phyloP scores from a whole-genome alignment of 2,113 vertebrate genomes.

The Perognathus longimembris region DNA sequence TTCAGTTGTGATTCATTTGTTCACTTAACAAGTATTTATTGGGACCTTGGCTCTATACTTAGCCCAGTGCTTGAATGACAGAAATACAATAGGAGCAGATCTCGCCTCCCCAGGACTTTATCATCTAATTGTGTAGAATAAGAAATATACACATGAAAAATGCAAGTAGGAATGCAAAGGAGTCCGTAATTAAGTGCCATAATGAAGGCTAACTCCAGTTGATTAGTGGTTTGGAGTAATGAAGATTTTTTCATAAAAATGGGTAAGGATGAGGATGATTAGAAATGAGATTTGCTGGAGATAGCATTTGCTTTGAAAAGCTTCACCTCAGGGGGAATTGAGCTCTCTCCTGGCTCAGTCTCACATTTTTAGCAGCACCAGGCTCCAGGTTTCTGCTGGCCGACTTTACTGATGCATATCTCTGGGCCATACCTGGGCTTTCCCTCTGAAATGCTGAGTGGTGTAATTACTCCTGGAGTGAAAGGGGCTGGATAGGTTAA shows the following conservation, averaged over 20 bases:
- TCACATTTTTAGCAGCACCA: not conserved
- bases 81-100: constrained; percentile 59
- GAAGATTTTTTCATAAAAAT: constrained; percentile 79
- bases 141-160: constrained; percentile 70
- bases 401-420: constrained; percentile 76
- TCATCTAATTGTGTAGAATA: constrained; percentile 59
- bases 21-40: constrained; percentile 60
- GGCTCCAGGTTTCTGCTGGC: constrained; percentile 71
- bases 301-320: constrained; percentile 77
- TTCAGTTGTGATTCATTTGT: constrained; percentile 52
- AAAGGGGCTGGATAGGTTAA: constrained; percentile 48
- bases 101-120: constrained; percentile 62
- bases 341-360: constrained; percentile 24
- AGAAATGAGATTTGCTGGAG: constrained; percentile 72
- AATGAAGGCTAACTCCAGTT: constrained; percentile 67
- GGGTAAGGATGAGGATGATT: constrained; percentile 63
- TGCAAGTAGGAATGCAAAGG: constrained; percentile 56
- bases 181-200: constrained; percentile 69
- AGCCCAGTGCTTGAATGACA: not conserved
- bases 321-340: constrained; percentile 61
- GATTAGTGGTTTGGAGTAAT: constrained; percentile 80
- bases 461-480: constrained; percentile 60
- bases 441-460: constrained; percentile 77
- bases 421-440: constrained; percentile 54
- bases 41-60: constrained; percentile 46